These are phyloP conservation scores for Drosophila testacea DNA, from an alignment of 2,888 invertebrate species.

Conservation along the genomic window DNA sequence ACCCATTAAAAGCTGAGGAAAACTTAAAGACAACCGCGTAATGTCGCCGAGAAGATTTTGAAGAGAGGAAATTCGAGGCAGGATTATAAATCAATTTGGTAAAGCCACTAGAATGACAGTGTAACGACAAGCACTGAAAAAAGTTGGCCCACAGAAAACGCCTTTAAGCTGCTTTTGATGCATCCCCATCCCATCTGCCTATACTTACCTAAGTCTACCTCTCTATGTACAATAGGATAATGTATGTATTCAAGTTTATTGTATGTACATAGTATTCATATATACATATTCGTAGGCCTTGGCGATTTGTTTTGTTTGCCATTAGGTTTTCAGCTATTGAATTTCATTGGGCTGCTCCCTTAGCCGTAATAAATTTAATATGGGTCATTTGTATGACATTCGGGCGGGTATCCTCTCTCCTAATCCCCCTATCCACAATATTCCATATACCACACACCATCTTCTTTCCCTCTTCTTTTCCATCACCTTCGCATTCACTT, in stretches of 20 bases:
- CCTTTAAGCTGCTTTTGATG: slow-evolving; percentile 75
- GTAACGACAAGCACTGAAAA: slow-evolving; percentile 62
- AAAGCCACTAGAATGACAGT: slow-evolving; percentile 55
- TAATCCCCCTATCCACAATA: slow-evolving; percentile 1
- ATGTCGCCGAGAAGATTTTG: slow-evolving; percentile 4
- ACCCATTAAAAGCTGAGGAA: slow-evolving; percentile 19
- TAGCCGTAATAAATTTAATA: slow-evolving; percentile 80
- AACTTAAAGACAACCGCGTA: slow-evolving; percentile 30
- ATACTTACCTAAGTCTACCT: slow-evolving; percentile 45
- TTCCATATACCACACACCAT: slow-evolving; percentile 8
- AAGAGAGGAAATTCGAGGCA: slow-evolving; percentile 53
- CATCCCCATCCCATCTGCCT: slow-evolving; percentile 3
- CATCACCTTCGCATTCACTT: slow-evolving; percentile 18
- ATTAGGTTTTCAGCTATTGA: slow-evolving; percentile 75
- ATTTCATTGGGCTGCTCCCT: slow-evolving; percentile 76
- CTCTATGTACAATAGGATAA: slow-evolving; percentile 34
- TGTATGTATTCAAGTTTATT: slow-evolving; percentile 16
- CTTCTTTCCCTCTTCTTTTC: background rate
- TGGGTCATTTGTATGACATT: slow-evolving; percentile 81
- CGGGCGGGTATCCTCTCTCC: slow-evolving; percentile 40
- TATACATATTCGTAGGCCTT: slow-evolving; percentile 54
- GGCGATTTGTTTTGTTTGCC: slow-evolving; percentile 78
- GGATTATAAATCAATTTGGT: slow-evolving; percentile 81
- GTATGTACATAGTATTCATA: no score
- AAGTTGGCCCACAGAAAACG: slow-evolving; percentile 44